Conservation (phyloP, 2,113 vertebrate species). For the Stegastes partitus region DNA sequence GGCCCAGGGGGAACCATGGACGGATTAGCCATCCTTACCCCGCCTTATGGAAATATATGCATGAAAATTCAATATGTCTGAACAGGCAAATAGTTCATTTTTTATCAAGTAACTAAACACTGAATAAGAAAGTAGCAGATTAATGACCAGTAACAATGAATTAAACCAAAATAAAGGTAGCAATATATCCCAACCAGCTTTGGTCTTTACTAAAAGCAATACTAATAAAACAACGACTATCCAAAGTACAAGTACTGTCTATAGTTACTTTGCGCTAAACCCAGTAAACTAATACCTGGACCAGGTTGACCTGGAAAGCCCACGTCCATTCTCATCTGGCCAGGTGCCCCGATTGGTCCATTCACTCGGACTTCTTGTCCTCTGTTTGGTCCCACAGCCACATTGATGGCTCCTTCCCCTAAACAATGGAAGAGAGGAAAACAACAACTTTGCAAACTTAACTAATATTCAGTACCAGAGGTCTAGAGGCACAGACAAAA, state of each 20-base stretch:
- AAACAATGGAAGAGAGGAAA: slow-evolving; percentile 32
- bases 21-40: slow-evolving; percentile 90
- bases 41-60: slow-evolving; percentile 62
- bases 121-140: neutral
- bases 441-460: neutral
- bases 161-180: too few species aligned
- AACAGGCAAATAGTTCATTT: neutral
- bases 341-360: slow-evolving; percentile 90
- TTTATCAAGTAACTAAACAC: neutral
- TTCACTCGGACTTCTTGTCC: slow-evolving; percentile 95
- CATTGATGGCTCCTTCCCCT: slow-evolving; percentile 98
- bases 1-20: slow-evolving; percentile 92
- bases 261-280: neutral
- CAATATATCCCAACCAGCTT: too few species aligned
- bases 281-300: slow-evolving; percentile 84
- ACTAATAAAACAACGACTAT: neutral
- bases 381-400: slow-evolving; percentile 91
- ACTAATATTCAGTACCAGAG: neutral
- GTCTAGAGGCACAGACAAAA: neutral
- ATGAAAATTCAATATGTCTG: neutral
- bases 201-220: too few species aligned
- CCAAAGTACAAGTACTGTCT: slow-evolving; percentile 7
- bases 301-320: slow-evolving; percentile 90
- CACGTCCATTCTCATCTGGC: slow-evolving; percentile 90
- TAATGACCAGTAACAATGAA: neutral